Percentiles rank a stretch among this genome's conserved stretches.
Conservation (phyloP, 23 tunicate genomes). For the Styela clava region DNA sequence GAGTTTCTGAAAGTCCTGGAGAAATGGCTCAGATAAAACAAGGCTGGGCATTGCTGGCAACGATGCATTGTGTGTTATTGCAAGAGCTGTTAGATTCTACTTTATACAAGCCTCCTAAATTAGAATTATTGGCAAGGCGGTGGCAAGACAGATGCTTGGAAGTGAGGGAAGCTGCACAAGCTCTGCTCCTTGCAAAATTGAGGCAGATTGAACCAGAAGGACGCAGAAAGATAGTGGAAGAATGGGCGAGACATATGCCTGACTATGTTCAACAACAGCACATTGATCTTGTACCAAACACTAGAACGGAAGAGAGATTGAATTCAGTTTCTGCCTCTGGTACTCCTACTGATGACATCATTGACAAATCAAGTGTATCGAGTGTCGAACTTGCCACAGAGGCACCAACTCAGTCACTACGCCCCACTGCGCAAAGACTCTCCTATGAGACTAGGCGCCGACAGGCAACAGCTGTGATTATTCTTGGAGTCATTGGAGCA, state of each 20-base stretch:
- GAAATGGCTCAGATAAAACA: slow-evolving; percentile 51
- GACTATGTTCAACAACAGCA: slow-evolving; percentile 59
- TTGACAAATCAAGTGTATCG: slow-evolving; percentile 57
- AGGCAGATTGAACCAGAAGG: slow-evolving; percentile 83
- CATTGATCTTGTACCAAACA: slow-evolving; percentile 25
- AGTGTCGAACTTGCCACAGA: slow-evolving; percentile 53
- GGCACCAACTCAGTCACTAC: background rate
- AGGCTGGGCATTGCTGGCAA: slow-evolving; percentile 84
- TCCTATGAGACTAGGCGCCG: slow-evolving; percentile 71
- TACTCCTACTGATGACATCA: slow-evolving; percentile 51
- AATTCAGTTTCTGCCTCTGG: slow-evolving; percentile 32
- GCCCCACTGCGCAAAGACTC: slow-evolving; percentile 19
- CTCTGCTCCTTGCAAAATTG: slow-evolving; percentile 82
- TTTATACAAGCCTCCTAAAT: slow-evolving; percentile 63
- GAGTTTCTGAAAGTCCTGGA: background rate
- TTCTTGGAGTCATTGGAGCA: slow-evolving; percentile 93
- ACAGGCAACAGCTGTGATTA: slow-evolving; percentile 92
- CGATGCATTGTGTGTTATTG: slow-evolving; percentile 72
- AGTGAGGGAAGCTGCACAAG: slow-evolving; percentile 90
- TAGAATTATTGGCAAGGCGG: slow-evolving; percentile 70
- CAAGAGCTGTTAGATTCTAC: slow-evolving; percentile 46
- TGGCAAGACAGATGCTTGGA: slow-evolving; percentile 96
- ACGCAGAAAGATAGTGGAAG: slow-evolving; percentile 55
- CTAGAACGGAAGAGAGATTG: slow-evolving; percentile 2
- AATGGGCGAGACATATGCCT: slow-evolving; percentile 74